phyloP scores from a whole-genome alignment of 2,113 vertebrate species.

The Tricholaema leucomelas region DNA sequence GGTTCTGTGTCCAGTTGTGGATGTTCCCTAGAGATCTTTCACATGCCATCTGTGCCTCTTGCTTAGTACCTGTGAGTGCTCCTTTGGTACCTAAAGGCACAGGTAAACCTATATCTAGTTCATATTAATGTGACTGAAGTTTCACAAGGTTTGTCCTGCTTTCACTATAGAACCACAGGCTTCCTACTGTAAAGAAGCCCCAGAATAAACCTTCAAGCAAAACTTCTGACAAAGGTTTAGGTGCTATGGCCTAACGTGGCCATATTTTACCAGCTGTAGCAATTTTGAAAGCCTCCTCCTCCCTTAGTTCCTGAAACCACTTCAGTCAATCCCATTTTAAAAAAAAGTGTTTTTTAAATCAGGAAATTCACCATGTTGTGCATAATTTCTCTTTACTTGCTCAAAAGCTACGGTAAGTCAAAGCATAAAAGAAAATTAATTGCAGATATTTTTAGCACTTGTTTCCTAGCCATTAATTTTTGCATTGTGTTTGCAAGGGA shows the following conservation, averaged over 20 bases:
- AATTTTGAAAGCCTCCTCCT: not conserved
- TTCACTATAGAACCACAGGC: constrained; percentile 19
- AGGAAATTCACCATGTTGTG: not conserved
- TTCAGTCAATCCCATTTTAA: constrained; percentile 3
- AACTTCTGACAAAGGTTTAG: constrained; percentile 41
- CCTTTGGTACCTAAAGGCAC: constrained; percentile 1
- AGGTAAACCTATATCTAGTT: not conserved
- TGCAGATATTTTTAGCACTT: not conserved
- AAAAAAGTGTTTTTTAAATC: not conserved
- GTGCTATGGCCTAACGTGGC: constrained; percentile 1
- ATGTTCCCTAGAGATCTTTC: constrained; percentile 33
- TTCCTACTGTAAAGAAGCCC: constrained; percentile 46
- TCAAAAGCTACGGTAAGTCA: not conserved
- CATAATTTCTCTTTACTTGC: constrained; percentile 30
- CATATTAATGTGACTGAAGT: not conserved
- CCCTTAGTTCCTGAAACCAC: constrained; percentile 38
- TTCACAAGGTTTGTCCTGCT: constrained; percentile 14
- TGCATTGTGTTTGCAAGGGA: constrained; percentile 1
- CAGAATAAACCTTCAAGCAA: constrained; percentile 37
- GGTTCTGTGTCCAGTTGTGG: not conserved
- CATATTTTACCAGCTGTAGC: constrained; percentile 26
- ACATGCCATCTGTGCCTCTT: not conserved
- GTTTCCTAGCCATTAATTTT: constrained; percentile 14
- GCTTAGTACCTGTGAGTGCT: constrained; percentile 2
- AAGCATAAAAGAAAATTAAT: constrained; percentile 25